Conservation (phyloP, 2,888 invertebrate species). For the Dendrolimus pini region DNA sequence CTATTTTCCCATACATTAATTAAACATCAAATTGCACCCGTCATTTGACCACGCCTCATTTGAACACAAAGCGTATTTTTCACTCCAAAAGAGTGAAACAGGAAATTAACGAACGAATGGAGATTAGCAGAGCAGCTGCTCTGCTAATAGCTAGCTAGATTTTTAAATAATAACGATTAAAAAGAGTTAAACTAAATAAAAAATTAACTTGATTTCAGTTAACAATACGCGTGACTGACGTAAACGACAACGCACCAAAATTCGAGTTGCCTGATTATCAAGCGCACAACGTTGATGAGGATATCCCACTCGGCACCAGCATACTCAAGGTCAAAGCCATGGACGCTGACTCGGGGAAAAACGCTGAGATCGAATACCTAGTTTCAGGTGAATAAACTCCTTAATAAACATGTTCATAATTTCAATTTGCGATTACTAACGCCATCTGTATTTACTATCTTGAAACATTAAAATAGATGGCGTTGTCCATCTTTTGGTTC, state of each 20-base stretch:
- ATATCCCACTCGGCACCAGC: slow-evolving; percentile 92
- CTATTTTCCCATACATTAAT: too few relatives aligned
- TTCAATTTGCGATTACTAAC: slow-evolving; percentile 12
- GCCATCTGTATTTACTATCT: slow-evolving; percentile 20
- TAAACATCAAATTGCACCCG: too few relatives aligned
- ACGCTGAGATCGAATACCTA: slow-evolving; percentile 95
- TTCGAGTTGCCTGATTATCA: slow-evolving; percentile 98
- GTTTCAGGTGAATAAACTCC: slow-evolving; percentile 74
- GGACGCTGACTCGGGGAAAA: slow-evolving; percentile 95
- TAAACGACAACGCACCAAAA: slow-evolving; percentile 98
- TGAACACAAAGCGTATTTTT: too few relatives aligned
- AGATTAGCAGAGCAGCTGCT: too few relatives aligned
- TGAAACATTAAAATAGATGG: slow-evolving; percentile 12
- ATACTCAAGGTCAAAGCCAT: slow-evolving; percentile 97
- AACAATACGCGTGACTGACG: slow-evolving; percentile 95
- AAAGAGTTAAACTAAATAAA: too few relatives aligned
- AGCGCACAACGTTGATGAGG: slow-evolving; percentile 97
- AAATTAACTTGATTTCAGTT: slow-evolving; percentile 75
- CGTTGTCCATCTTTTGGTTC: slow-evolving; percentile 7
- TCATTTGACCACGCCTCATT: too few relatives aligned
- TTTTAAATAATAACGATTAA: too few relatives aligned
- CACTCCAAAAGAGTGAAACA: too few relatives aligned
- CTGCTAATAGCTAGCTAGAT: too few relatives aligned
- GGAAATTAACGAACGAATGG: too few relatives aligned
- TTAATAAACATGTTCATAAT: too few relatives aligned